Conservation (phyloP, 1,140 invertebrate species). For the Scylla paramamosain region DNA sequence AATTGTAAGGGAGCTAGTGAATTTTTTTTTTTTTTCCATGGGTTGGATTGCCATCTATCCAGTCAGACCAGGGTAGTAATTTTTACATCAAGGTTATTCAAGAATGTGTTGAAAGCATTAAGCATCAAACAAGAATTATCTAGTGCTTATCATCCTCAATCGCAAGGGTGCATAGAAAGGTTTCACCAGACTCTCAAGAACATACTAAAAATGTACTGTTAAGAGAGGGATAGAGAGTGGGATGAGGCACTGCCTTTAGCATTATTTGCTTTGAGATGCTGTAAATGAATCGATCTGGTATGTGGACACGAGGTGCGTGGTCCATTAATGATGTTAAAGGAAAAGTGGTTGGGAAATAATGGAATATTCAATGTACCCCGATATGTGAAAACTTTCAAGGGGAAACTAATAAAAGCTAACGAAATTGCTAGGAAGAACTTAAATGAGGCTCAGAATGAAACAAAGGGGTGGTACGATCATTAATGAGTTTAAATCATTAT, state of each 20-base stretch:
- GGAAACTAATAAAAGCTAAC: no score
- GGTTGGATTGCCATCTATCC: not conserved
- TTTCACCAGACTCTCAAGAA: conserved; percentile 52
- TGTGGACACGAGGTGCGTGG: conserved; percentile 32
- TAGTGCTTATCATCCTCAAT: no score
- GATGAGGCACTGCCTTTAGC: conserved; percentile 47
- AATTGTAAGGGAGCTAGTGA: conserved; percentile 48
- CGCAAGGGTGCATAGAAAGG: no score
- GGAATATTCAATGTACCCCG: not conserved
- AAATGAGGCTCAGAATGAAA: not conserved
- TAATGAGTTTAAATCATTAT: not conserved
- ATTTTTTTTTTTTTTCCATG: conserved; percentile 45
- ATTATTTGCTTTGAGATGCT: not conserved
- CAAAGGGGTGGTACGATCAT: conserved; percentile 39
- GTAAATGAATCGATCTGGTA: conserved; percentile 30
- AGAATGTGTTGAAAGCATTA: not conserved
- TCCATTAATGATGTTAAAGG: no score
- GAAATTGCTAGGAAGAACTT: not conserved
- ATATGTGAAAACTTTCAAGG: not conserved
- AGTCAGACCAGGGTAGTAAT: conserved; percentile 42
- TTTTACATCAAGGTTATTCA: conserved; percentile 38
- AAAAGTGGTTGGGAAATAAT: not conserved
- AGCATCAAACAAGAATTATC: no score
- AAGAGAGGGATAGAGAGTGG: not conserved
- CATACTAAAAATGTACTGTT: conserved; percentile 34